Evolutionary conservation across 2,888 invertebrate species (phyloP).

Genomic region (Pollenia labialis): DNA sequence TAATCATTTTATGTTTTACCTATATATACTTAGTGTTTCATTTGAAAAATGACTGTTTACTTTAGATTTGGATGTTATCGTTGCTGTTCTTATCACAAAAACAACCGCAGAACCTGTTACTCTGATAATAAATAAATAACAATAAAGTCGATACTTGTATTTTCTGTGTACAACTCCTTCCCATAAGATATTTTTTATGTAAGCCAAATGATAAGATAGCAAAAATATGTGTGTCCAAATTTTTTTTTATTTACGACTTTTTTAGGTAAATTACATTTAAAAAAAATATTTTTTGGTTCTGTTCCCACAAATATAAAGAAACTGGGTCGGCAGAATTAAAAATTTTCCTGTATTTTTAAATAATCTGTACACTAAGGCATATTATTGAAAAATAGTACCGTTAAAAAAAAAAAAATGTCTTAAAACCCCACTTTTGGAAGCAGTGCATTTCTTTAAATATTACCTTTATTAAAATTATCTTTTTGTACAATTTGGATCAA

Average conservation of each 20-base stretch:
- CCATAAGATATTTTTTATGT: slow-evolving; percentile 13
- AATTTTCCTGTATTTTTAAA: background rate
- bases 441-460: too few species aligned
- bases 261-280: background rate
- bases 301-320: background rate
- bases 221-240: slow-evolving; percentile 16
- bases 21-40: slow-evolving; percentile 48
- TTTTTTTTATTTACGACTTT: slow-evolving; percentile 25
- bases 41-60: slow-evolving; percentile 42
- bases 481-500: too few species aligned
- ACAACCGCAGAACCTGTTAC: slow-evolving; percentile 31
- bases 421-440: too few species aligned
- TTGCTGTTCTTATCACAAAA: slow-evolving; percentile 36
- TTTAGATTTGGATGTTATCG: slow-evolving; percentile 49
- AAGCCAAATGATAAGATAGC: slow-evolving; percentile 39
- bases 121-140: slow-evolving; percentile 26
- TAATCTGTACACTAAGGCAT: too few species aligned
- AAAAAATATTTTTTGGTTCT: background rate
- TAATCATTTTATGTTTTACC: slow-evolving; percentile 57
- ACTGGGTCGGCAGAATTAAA: background rate
- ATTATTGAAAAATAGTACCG: too few species aligned
- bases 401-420: too few species aligned
- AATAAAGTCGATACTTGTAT: background rate
- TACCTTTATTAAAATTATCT: too few species aligned
- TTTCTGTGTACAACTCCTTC: slow-evolving; percentile 18